A percentile compares a stretch with the other conserved stretches of the same genome.
phyloP scores from a whole-genome alignment of 2,113 vertebrate species.

The Vidua macroura region DNA sequence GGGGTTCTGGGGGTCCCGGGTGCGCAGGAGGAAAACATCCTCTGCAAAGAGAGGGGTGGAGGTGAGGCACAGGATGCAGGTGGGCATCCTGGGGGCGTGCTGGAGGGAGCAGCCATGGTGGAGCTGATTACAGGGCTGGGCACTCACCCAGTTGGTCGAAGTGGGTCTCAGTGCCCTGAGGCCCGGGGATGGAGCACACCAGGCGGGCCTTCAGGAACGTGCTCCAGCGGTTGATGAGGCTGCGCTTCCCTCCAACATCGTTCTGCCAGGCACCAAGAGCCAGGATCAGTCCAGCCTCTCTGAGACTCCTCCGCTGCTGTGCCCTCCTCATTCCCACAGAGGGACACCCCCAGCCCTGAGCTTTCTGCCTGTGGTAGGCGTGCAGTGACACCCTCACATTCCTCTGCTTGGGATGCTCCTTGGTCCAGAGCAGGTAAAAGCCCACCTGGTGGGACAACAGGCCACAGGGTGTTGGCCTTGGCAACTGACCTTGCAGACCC shows the following conservation, averaged over 20 bases:
- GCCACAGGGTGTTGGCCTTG: background rate
- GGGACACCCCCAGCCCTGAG: background rate
- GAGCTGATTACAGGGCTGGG: accelerated
- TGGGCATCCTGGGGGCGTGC: accelerated
- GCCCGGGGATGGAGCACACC: slow-evolving; percentile 80
- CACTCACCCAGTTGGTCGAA: slow-evolving; percentile 82
- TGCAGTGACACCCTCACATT: background rate
- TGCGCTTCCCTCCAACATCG: slow-evolving; percentile 80
- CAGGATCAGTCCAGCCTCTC: background rate
- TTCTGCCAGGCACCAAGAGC: slow-evolving; percentile 72
- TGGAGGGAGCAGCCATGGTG: background rate
- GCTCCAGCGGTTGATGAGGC: slow-evolving; percentile 89
- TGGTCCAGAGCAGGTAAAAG: background rate
- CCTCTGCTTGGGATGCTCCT: background rate
- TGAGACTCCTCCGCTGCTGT: accelerated
- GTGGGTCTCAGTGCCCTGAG: slow-evolving; percentile 79
- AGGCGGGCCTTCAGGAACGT: slow-evolving; percentile 87
- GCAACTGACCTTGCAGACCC: slow-evolving; percentile 83
- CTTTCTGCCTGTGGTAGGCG: background rate
- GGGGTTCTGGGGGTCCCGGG: slow-evolving; percentile 81
- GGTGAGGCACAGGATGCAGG: background rate
- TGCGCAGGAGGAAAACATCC: slow-evolving; percentile 84
- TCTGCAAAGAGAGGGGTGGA: slow-evolving; percentile 61
- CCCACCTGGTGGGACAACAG: background rate
- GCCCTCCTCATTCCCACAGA: background rate